Evolutionary conservation across 1,140 invertebrate genomes (phyloP), one percentile per base, ranked within the genome.

Genomic region (Drosophila sp.): DNA sequence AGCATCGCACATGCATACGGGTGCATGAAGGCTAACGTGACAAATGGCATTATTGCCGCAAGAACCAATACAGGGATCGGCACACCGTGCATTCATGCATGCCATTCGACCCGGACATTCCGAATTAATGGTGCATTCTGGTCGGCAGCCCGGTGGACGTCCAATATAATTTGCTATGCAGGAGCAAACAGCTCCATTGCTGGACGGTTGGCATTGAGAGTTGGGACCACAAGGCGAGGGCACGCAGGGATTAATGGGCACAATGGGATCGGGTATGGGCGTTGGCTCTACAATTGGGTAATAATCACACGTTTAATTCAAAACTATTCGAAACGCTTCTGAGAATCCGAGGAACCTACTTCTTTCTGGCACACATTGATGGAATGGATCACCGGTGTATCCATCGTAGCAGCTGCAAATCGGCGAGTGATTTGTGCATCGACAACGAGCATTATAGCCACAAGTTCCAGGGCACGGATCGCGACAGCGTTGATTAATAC

Each of bases 371-470:
- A 86, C 11, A 60, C 91, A 92, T 65, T 92, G 89, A 65, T 95
- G 94, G 91, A 97, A 96, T 10, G 96, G 96, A 94, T 97, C 96
- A 11, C 96, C 96, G 5, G 94, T 95, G 80, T 94, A 96, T 6
- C 95, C 96, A 33, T 93, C 93, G 10, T 94, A 93, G 87, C 96
- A 97, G 85, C 94, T 96, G 91, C 96, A 97, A 50, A 97, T 95
- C 17, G 96, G 96, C 86, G 95, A 96, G 86, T 97, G 97, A 81
- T 96, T 96, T 27, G 96, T 94, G n/a, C 96, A 96, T 91, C 95
- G 95, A 91, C 97, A 98, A 57, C 95, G 93, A 7, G 97, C 96
- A 89, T 96, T 96, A n/a, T 95, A 93, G n/a, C 96, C 96, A 86
- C 97, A 98, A 3, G 95, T 96, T 66, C 96, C 96, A 11, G 94